A percentile compares a stretch with the other conserved stretches of the same genome.
Conservation (phyloP, 1,140 invertebrate genomes). For the Batillaria attramentaria region DNA sequence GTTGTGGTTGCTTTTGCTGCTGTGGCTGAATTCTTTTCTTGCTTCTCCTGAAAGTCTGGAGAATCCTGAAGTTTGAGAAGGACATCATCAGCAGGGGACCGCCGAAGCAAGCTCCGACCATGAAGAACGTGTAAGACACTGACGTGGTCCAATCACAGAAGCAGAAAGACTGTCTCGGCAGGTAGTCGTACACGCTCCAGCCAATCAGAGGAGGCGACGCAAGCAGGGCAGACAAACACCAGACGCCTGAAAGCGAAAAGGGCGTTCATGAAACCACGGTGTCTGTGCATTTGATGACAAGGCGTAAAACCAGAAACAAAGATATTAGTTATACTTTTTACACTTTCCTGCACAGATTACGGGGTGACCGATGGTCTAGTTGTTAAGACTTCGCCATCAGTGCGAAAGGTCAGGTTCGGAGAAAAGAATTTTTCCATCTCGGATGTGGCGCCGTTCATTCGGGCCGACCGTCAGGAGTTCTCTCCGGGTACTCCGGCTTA, state of each 20-base stretch:
- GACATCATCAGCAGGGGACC: constrained; percentile 53
- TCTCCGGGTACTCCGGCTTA: no score
- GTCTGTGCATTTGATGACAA: no score
- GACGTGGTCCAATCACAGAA: constrained; percentile 55
- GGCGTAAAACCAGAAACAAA: no score
- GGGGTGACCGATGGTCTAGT: no score
- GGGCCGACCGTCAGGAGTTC: no score
- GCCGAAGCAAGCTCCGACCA: constrained; percentile 56
- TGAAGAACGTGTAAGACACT: constrained; percentile 58
- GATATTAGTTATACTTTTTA: no score
- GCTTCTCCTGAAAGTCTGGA: constrained; percentile 36
- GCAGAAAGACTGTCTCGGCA: constrained; percentile 52
- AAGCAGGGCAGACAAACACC: constrained; percentile 40
- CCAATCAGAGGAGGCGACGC: constrained; percentile 54
- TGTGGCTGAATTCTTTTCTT: background rate
- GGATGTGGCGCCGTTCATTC: no score
- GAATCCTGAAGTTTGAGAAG: constrained; percentile 52
- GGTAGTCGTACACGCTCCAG: constrained; percentile 53
- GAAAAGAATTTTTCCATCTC: no score
- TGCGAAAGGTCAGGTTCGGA: no score
- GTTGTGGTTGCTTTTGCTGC: background rate
- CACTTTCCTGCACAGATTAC: no score
- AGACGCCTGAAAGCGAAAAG: constrained; percentile 40
- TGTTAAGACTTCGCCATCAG: no score
- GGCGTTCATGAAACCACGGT: background rate